Percentiles rank a stretch among this genome's conserved stretches.
Evolutionary conservation across 1,140 invertebrate species (phyloP).

Genomic region (Eciton burchellii): DNA sequence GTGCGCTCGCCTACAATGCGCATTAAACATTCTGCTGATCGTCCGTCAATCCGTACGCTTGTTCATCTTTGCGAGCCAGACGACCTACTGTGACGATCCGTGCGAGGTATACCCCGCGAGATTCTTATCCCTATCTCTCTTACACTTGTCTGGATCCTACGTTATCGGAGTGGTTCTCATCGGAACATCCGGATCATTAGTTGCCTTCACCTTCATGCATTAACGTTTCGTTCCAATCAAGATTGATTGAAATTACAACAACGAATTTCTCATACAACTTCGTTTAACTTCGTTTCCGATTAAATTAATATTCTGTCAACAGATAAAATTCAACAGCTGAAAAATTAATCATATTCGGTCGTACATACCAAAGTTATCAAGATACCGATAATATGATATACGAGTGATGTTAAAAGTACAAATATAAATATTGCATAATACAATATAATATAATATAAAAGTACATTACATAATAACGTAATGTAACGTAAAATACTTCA

Average conservation of each 20-base stretch:
- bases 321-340: neutral
- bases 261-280: neutral
- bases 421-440: too few relatives aligned
- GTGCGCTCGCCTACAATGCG: constrained; percentile 50
- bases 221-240: too few relatives aligned
- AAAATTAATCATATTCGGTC: constrained; percentile 26
- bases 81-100: constrained; percentile 15
- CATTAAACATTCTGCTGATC: constrained; percentile 59
- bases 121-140: neutral
- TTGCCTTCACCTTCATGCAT: neutral
- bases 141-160: neutral
- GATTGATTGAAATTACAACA: neutral
- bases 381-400: too few relatives aligned
- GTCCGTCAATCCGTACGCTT: constrained; percentile 44
- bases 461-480: neutral
- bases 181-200: constrained; percentile 19
- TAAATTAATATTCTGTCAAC: neutral
- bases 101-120: constrained; percentile 7
- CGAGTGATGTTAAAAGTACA: too few relatives aligned
- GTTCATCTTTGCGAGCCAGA: constrained; percentile 51
- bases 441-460: too few relatives aligned
- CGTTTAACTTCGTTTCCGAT: neutral
- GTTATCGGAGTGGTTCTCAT: constrained; percentile 38
- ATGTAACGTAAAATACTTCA: too few relatives aligned
- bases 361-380: too few relatives aligned